Conservation (phyloP, 2,113 vertebrate genomes). For the Syngnathus scovelli region DNA sequence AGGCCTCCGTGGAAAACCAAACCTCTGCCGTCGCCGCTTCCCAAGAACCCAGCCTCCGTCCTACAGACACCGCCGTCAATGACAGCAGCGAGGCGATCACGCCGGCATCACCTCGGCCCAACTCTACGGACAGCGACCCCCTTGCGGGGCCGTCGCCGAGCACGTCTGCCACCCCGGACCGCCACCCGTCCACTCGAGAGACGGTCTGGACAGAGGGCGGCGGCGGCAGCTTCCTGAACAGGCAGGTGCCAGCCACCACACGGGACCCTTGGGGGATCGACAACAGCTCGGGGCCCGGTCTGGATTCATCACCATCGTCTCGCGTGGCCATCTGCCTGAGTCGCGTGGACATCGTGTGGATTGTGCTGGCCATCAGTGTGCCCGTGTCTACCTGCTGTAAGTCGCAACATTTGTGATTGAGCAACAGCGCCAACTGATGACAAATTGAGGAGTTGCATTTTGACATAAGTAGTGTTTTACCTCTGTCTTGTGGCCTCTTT, state of each 20-base stretch:
- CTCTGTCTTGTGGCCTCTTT: too few relatives aligned
- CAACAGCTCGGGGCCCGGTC: slow-evolving; percentile 80
- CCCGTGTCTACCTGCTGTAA: slow-evolving; percentile 95
- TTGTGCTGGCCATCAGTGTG: slow-evolving; percentile 91
- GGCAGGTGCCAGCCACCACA: slow-evolving; percentile 80
- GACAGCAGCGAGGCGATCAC: slow-evolving; percentile 26
- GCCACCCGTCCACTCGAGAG: slow-evolving; percentile 55
- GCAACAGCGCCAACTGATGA: too few relatives aligned
- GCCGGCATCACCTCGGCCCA: background rate
- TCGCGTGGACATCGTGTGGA: slow-evolving; percentile 95
- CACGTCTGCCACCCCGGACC: slow-evolving; percentile 53
- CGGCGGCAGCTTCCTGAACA: slow-evolving; percentile 85
- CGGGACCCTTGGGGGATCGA: slow-evolving; percentile 72
- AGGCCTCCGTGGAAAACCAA: slow-evolving; percentile 19
- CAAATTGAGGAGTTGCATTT: background rate
- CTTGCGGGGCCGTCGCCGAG: slow-evolving; percentile 26
- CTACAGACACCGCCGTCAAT: slow-evolving; percentile 16
- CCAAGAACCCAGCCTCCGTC: slow-evolving; percentile 44
- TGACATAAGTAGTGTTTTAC: too few relatives aligned
- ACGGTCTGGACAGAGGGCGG: slow-evolving; percentile 73
- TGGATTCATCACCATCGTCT: slow-evolving; percentile 74
- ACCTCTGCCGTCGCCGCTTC: slow-evolving; percentile 33
- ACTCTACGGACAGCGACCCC: slow-evolving; percentile 53
- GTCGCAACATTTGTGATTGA: slow-evolving; percentile 34
- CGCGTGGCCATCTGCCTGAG: slow-evolving; percentile 85